A percentile compares a stretch with the other conserved stretches of the same genome.
These are phyloP conservation scores for Okamejei kenojei DNA, from an alignment of 2,797 vertebrate genomes.

Conservation along the genomic window DNA sequence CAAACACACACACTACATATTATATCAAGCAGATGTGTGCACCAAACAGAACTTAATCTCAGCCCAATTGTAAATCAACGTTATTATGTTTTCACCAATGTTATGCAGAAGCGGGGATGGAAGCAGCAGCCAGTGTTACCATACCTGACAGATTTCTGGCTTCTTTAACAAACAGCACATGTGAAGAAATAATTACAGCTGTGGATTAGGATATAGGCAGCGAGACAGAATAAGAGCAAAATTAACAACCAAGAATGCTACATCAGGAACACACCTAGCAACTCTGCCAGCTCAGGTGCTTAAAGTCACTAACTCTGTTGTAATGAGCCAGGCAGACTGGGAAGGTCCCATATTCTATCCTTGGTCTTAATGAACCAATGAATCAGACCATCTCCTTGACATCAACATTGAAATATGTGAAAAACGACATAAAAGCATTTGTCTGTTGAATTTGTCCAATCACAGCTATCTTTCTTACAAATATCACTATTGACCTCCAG, in stretches of 20 bases:
- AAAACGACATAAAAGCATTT: not conserved
- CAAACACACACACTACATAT: not conserved
- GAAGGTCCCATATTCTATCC: not conserved
- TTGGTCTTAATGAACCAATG: not conserved
- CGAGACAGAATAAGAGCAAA: slow-evolving; percentile 7
- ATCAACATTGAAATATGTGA: not conserved
- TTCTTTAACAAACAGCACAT: slow-evolving; percentile 73
- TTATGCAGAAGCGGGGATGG: slow-evolving; percentile 15
- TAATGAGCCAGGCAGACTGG: not conserved
- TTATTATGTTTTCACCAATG: not conserved
- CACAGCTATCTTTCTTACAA: not conserved
- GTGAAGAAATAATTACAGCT: slow-evolving; percentile 70
- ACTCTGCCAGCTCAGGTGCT: not conserved
- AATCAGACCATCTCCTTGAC: not conserved
- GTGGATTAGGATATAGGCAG: slow-evolving; percentile 54
- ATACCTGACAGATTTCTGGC: slow-evolving; percentile 80
- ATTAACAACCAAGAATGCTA: not conserved
- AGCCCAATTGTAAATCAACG: not conserved
- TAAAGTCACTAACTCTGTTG: not conserved
- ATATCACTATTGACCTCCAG: not conserved
- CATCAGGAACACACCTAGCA: not conserved
- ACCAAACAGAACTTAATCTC: not conserved
- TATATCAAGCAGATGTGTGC: not conserved
- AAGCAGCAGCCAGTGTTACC: slow-evolving; percentile 62
- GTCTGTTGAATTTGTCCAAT: not conserved